Evolutionary conservation across 2,797 vertebrate species (phyloP).

Genomic region (Harpagifer antarcticus): DNA sequence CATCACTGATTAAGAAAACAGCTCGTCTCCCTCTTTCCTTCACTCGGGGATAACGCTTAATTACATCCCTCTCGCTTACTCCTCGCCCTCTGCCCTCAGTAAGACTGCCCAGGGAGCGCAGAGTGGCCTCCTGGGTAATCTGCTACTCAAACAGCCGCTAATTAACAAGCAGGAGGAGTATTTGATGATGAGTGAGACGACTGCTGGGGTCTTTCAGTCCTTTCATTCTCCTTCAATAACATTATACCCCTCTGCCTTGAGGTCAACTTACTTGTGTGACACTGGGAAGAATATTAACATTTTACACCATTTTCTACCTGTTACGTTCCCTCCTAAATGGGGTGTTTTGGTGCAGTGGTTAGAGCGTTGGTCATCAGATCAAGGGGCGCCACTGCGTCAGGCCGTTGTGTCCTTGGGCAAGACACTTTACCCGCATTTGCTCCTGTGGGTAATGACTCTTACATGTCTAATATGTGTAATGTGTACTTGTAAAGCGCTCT

Average conservation of each 20-base stretch:
- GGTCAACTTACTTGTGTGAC: constrained; percentile 26
- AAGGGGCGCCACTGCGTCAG: no score
- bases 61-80: constrained; percentile 70
- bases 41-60: constrained; percentile 55
- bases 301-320: not conserved
- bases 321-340: no score
- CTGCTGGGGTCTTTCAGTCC: constrained; percentile 20
- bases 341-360: no score
- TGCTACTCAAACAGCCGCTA: constrained; percentile 59
- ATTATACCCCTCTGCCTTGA: constrained; percentile 16
- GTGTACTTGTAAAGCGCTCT: no score
- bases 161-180: constrained; percentile 56
- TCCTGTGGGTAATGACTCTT: no score
- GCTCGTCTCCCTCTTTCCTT: constrained; percentile 34
- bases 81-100: constrained; percentile 44
- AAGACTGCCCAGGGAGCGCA: constrained; percentile 21
- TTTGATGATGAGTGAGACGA: constrained; percentile 43
- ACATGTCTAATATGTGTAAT: no score
- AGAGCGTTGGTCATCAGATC: no score
- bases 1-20: no score
- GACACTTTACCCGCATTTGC: no score
- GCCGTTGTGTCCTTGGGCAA: no score
- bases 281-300: constrained; percentile 35
- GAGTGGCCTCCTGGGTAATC: constrained; percentile 54
- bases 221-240: constrained; percentile 14